phyloP scores from a whole-genome alignment of 2,113 vertebrate species.

The Tapirus terrestris region DNA sequence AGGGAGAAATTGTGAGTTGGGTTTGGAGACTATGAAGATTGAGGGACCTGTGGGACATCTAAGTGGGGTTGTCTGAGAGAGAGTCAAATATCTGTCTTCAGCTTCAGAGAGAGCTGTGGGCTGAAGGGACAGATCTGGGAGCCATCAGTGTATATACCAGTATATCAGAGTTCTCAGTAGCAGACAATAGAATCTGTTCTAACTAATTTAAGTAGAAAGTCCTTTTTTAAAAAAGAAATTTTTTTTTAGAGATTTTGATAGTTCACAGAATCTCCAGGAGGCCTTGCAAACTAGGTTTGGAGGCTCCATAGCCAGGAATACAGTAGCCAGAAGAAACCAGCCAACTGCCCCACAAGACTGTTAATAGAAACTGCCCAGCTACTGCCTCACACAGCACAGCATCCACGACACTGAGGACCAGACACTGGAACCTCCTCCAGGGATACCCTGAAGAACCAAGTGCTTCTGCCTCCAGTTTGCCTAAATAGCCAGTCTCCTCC shows the following conservation, averaged over 20 bases:
- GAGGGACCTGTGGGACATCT: background rate
- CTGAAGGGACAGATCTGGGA: background rate
- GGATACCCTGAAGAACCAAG: background rate
- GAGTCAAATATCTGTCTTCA: background rate
- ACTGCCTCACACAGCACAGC: background rate
- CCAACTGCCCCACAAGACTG: background rate
- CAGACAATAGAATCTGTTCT: background rate
- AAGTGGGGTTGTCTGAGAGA: background rate
- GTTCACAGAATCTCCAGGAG: background rate
- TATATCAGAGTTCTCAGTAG: background rate
- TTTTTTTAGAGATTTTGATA: background rate
- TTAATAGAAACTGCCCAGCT: background rate
- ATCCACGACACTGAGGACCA: background rate
- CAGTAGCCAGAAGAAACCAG: background rate
- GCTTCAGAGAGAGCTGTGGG: background rate
- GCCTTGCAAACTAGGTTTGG: background rate
- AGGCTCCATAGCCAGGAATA: background rate
- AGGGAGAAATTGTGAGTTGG: background rate
- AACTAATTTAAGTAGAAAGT: background rate
- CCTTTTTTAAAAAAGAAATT: background rate
- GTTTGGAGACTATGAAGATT: background rate
- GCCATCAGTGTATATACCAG: fast-evolving
- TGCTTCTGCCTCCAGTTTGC: background rate
- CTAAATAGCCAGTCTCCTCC: background rate
- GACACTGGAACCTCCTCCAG: background rate